Evolutionary conservation across 2,113 vertebrate species (phyloP).

Genomic region (Pelecanus crispus): DNA sequence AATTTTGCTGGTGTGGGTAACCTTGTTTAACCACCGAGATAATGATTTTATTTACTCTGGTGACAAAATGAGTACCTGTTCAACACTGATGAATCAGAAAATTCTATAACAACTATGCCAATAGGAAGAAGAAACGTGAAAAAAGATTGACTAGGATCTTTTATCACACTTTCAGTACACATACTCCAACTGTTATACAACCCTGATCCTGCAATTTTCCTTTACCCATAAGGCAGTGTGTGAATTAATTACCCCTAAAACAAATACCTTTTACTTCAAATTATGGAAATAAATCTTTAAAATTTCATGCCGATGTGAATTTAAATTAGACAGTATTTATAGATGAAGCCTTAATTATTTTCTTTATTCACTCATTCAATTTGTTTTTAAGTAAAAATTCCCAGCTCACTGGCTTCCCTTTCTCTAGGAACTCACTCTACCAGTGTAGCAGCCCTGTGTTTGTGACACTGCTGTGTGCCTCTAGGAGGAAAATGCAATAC

Average conservation of each 20-base stretch:
- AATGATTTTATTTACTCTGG: not conserved
- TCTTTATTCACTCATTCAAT: slow-evolving; percentile 5
- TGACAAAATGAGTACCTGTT: not conserved
- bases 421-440: not conserved
- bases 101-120: not conserved
- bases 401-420: not conserved
- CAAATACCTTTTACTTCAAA: slow-evolving; percentile 35
- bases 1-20: not conserved
- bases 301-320: slow-evolving; percentile 8
- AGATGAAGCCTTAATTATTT: slow-evolving; percentile 14
- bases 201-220: slow-evolving; percentile 1
- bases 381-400: slow-evolving; percentile 21
- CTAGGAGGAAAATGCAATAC: not conserved
- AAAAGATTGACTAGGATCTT: not conserved
- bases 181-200: not conserved
- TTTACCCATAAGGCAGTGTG: slow-evolving; percentile 6
- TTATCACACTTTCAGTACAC: not conserved
- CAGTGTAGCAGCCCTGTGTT: not conserved
- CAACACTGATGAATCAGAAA: not conserved
- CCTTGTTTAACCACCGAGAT: not conserved
- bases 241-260: slow-evolving; percentile 32
- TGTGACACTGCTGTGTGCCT: not conserved
- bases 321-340: slow-evolving; percentile 23
- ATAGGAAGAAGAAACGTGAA: not conserved
- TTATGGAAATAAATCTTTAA: slow-evolving; percentile 48